Evolutionary conservation across 1,140 invertebrate species (phyloP).

Genomic region (Neuroterus valhalla): DNA sequence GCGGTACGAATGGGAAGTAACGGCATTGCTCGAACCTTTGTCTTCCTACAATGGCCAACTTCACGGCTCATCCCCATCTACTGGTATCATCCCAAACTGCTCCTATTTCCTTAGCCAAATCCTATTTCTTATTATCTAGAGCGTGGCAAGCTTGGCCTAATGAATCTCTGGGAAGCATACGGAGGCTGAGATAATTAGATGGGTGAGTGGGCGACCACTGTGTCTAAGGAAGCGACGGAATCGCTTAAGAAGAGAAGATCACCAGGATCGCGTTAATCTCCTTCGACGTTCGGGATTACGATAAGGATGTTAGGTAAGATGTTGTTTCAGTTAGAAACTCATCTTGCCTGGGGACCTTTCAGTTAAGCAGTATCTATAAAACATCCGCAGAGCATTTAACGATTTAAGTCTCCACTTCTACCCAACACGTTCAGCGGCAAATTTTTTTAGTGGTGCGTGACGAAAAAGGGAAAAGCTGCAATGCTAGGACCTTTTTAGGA

Average conservation of each 20-base stretch:
- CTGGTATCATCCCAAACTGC: conserved; percentile 18
- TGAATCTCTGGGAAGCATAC: conserved; percentile 2
- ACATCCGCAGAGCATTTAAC: not conserved
- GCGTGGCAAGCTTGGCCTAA: not conserved
- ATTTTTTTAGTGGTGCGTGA: not conserved
- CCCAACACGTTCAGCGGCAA: not conserved
- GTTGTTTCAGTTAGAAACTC: conserved; percentile 19
- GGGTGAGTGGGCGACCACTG: not conserved
- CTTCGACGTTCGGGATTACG: conserved; percentile 14
- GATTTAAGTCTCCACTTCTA: not conserved
- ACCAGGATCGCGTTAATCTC: conserved; percentile 4
- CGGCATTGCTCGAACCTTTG: conserved; percentile 43
- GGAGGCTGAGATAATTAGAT: not conserved
- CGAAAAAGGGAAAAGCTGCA: not conserved
- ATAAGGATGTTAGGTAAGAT: conserved; percentile 11
- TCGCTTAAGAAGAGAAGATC: conserved; percentile 8
- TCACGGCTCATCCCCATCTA: conserved; percentile 9
- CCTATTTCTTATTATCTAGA: not conserved
- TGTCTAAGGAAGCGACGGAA: conserved; percentile 7
- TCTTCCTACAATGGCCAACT: conserved; percentile 47
- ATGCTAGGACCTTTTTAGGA: not conserved
- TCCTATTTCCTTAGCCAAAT: conserved; percentile 32
- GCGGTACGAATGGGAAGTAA: conserved; percentile 35
- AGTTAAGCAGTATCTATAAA: not conserved
- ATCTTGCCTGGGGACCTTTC: not conserved